Evolutionary conservation across 2,797 vertebrate genomes (phyloP), one percentile per base, ranked within the genome.

Genomic region (Xiphophorus birchmanni): DNA sequence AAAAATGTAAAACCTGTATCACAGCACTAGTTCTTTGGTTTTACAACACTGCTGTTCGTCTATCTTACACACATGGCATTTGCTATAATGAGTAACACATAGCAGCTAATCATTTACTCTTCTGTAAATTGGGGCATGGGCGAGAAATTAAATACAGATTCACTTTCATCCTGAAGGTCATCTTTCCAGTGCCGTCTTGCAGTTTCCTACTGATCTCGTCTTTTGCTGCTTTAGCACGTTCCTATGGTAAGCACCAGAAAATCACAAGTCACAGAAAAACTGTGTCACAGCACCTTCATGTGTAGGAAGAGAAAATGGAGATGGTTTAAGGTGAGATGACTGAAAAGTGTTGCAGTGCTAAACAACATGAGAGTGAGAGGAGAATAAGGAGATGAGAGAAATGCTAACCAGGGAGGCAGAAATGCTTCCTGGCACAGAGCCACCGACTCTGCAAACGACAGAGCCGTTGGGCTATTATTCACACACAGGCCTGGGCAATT

Each of bases 351-450:
- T 75, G 29, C 26, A 37, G 50, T 82, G 75, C 18, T 29, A 56
- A 83, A 72, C 47, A 82, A 72, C 65, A 56, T 21, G 65, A 83
- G 52, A 74, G 21, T 7, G 26, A 74, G 44, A 50, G 5, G 21
- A 86, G 84, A 94, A 91, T 93, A 93, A 82, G 83, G 84, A 87
- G 81, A 92, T 90, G 92, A 90, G 89, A 79, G 74, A 93, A 94
- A 93, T 87, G 83, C 85, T 1, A 82, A 84, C 0, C 35, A 78
- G 63, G 63, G 78, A 86, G 80, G 82, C 56, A 58, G 83, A 79
- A 79, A 84, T 72, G 86, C 63, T 83, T 77, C 58, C 74, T 93
- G 93, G 92, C 89, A 88, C 72, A 44, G 69, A 84, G 87, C 91
- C 91, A 87, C 89, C 87, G 91, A 94, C 92, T 92, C 86, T 76